Percentiles rank a stretch among this genome's conserved stretches.
Evolutionary conservation across 2,113 vertebrate genomes (phyloP).

Genomic region (Silurus asotus): DNA sequence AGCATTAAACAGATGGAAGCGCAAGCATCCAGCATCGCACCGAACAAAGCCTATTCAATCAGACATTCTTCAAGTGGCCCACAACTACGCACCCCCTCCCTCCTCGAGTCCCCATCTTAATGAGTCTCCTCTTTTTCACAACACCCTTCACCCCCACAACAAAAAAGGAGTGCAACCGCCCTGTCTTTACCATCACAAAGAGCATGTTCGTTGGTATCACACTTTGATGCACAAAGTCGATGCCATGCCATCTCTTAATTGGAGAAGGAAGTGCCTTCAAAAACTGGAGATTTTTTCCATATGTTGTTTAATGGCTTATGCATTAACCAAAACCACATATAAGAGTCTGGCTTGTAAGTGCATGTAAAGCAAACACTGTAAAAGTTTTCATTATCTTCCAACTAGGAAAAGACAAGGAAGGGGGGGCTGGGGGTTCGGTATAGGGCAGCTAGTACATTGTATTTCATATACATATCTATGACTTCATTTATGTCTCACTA

Average conservation of each 20-base stretch:
- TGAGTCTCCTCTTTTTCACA: slow-evolving; percentile 59
- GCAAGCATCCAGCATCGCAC: slow-evolving; percentile 34
- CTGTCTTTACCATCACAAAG: slow-evolving; percentile 74
- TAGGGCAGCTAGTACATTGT: neutral
- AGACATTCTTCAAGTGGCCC: slow-evolving; percentile 54
- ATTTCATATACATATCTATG: neutral
- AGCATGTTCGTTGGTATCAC: slow-evolving; percentile 47
- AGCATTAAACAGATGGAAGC: slow-evolving; percentile 48
- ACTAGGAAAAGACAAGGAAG: neutral
- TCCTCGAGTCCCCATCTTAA: slow-evolving; percentile 57
- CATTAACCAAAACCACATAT: slow-evolving; percentile 59
- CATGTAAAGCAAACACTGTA: slow-evolving; percentile 40
- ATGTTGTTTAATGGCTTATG: slow-evolving; percentile 59
- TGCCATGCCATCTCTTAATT: slow-evolving; percentile 11
- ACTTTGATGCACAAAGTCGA: slow-evolving; percentile 36
- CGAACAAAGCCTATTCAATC: slow-evolving; percentile 59
- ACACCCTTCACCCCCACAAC: slow-evolving; percentile 32
- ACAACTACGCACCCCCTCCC: slow-evolving; percentile 61
- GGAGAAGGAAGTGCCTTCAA: slow-evolving; percentile 47
- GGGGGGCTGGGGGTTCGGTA: neutral
- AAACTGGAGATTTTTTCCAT: slow-evolving; percentile 68
- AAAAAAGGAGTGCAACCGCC: slow-evolving; percentile 62
- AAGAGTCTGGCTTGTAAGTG: slow-evolving; percentile 46
- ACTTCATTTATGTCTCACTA: too few species aligned
- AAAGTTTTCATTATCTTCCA: slow-evolving; percentile 25